Base-by-base conservation (phyloP, 2,113 vertebrate species). In the Myrmecophaga tridactyla region DNA sequence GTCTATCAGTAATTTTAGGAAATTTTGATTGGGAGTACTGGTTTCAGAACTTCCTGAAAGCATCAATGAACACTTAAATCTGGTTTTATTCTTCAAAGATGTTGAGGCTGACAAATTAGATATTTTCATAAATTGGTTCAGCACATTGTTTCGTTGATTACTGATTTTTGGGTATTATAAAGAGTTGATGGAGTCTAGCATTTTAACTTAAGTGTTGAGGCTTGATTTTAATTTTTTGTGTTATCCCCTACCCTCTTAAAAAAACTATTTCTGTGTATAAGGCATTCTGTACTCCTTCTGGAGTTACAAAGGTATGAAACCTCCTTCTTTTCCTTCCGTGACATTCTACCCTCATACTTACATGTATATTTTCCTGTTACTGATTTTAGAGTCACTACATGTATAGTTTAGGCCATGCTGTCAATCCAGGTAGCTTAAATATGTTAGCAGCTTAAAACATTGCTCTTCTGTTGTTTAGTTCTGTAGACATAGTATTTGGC, bases 1-100 rank as follows among this genome's bases (percentile, higher is more conserved):
- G 82, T 39, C 10, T 70, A 34, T 87, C 6, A 72, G 39, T 73
- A 78, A 81, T 92, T 81, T 85, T 63, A 81, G 58, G 12, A 88
- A 92, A 75, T 89, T 88, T 36, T 89, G 20, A 62, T 23, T 75
- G 48, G 62, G 12, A 70, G 13, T 73, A 85, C 21, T 65, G 36
- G 56, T 72, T 96, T 87, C 21, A 48, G 84, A 65, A 58, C 29
- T 92, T 89, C 58, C 56, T 41, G 46, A 58, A 78, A 73, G 84
- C 34, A 96, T 70, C 27, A 65, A 0, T 36, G 34, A 73, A 27
- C 20, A 36, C n/a, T 89, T 89, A 89, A 81, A 75, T 60, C 46
- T 86, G 93, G n/a, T 86, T 89, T 86, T 80, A 67, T 51, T 92
- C 9, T 36, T 96, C 43, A 87, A 88, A 92, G 20, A 58, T 63